These are phyloP conservation scores for Limanda limanda DNA, from an alignment of 2,113 vertebrate genomes.

Conservation along the genomic window DNA sequence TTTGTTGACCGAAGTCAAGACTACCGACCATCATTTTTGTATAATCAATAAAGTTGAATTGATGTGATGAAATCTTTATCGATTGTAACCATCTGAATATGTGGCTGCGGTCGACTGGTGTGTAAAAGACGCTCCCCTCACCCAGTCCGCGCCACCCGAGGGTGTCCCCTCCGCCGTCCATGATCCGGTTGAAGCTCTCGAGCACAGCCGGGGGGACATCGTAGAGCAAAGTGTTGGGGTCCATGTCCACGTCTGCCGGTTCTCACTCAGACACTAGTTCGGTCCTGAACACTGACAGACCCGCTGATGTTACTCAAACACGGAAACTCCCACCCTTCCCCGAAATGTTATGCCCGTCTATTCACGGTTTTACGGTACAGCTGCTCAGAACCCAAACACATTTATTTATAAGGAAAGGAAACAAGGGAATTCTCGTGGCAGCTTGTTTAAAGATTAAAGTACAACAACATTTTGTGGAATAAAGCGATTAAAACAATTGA, in stretches of 20 bases:
- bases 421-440: too few relatives aligned
- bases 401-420: background rate
- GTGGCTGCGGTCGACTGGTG: too few relatives aligned
- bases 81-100: too few relatives aligned
- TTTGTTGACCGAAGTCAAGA: too few relatives aligned
- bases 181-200: slow-evolving; percentile 75
- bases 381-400: background rate
- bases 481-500: background rate
- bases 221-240: slow-evolving; percentile 69
- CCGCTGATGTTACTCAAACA: background rate
- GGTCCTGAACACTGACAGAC: background rate
- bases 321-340: slow-evolving; percentile 1
- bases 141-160: slow-evolving; percentile 85
- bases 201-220: slow-evolving; percentile 79
- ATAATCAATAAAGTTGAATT: too few relatives aligned
- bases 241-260: slow-evolving; percentile 2
- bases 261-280: background rate
- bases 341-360: background rate
- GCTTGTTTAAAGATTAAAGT: too few relatives aligned
- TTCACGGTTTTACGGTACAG: background rate
- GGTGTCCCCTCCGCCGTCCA: slow-evolving; percentile 80
- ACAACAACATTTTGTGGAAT: background rate
- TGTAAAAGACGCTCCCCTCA: slow-evolving; percentile 60
- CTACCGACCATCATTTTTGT: too few relatives aligned
- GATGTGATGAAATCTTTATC: too few relatives aligned